Conservation (phyloP, 2,113 vertebrate species). For the Seriola rivoliana region DNA sequence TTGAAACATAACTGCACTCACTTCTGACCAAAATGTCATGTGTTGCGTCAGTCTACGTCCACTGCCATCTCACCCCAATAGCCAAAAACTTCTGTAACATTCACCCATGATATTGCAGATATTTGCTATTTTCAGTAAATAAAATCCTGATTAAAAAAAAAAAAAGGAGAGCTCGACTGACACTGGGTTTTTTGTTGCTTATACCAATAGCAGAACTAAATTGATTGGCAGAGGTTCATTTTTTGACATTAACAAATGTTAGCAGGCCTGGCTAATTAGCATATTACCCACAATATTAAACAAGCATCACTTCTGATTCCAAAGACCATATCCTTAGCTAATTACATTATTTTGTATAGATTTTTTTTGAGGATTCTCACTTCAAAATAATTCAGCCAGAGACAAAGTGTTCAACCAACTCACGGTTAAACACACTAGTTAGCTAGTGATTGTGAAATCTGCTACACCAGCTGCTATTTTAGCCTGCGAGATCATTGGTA, state of each 20-base stretch:
- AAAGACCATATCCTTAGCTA: neutral
- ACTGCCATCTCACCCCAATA: neutral
- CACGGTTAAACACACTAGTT: neutral
- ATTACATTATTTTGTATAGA: neutral
- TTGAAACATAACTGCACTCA: constrained; percentile 32
- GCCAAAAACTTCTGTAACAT: neutral
- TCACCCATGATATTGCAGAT: neutral
- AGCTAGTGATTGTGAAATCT: too few relatives aligned
- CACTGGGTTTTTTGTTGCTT: neutral
- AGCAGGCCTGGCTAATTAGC: too few relatives aligned
- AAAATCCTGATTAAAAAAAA: neutral
- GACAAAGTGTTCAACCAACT: neutral
- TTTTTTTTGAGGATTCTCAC: neutral
- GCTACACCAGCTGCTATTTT: too few relatives aligned
- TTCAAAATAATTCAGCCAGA: too few relatives aligned
- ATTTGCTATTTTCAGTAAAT: neutral
- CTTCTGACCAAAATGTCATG: constrained; percentile 20
- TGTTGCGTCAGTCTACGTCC: constrained; percentile 24
- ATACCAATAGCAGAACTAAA: neutral
- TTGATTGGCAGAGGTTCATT: too few relatives aligned
- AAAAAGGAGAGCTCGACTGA: neutral
- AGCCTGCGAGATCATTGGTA: too few relatives aligned
- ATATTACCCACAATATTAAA: too few relatives aligned
- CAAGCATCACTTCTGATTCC: too few relatives aligned
- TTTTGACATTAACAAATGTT: too few relatives aligned